Conservation (phyloP, 92 coral and sea anemone species). For the Actinernus sp. region DNA sequence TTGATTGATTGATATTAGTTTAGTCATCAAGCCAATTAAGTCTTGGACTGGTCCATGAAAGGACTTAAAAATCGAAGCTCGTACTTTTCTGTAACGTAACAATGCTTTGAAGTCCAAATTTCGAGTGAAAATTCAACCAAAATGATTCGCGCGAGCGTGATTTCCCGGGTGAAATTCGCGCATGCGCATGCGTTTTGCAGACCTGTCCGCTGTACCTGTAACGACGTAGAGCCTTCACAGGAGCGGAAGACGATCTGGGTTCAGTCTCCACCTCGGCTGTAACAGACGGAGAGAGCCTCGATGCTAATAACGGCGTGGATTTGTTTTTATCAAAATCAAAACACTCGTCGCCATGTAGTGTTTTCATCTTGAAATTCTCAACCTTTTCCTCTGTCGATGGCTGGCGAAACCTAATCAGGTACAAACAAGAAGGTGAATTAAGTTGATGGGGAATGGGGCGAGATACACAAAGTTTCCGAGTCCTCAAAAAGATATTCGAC, state of each 20-base stretch:
- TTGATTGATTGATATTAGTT: no score
- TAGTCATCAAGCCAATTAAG: no score
- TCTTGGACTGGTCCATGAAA: no score
- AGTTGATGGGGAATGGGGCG: neutral
- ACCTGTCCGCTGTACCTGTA: slow-evolving; percentile 65
- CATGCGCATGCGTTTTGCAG: no score
- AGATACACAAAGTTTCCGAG: neutral
- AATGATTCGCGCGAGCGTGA: no score
- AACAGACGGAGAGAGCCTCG: slow-evolving; percentile 38
- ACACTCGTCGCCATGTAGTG: slow-evolving; percentile 56
- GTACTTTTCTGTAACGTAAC: no score
- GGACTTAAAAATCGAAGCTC: no score
- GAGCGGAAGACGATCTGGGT: slow-evolving; percentile 77
- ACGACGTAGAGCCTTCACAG: slow-evolving; percentile 65
- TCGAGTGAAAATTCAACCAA: no score
- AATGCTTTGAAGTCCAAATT: no score
- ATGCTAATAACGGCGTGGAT: slow-evolving; percentile 43
- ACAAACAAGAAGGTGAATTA: no score
- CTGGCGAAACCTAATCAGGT: slow-evolving; percentile 78
- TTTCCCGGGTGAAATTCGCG: no score
- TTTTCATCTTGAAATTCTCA: slow-evolving; percentile 35
- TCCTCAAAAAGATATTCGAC: no score
- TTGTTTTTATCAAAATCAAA: slow-evolving; percentile 71
- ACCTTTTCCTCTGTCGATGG: slow-evolving; percentile 76
- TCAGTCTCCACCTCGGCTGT: slow-evolving; percentile 36